Percentiles rank a stretch among this genome's conserved stretches.
Conservation (phyloP, 2,797 vertebrate genomes). For the Rhadinocentrus ornatus region DNA sequence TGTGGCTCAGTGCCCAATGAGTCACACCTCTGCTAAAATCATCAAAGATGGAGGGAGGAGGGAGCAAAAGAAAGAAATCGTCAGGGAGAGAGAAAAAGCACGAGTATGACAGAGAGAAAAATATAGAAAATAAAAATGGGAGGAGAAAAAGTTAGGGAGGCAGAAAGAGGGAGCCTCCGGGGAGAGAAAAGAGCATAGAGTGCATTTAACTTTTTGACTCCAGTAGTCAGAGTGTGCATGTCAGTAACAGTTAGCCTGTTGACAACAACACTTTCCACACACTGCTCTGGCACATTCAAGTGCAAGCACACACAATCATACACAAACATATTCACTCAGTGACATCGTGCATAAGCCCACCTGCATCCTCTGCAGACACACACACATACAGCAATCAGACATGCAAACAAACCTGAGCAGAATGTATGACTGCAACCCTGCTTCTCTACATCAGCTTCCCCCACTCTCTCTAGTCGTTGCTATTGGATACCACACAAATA, state of each 20-base stretch:
- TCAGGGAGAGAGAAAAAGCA: constrained; percentile 76
- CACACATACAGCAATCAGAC: constrained; percentile 71
- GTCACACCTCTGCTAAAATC: constrained; percentile 87
- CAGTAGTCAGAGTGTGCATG: constrained; percentile 82
- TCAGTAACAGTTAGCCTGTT: constrained; percentile 81
- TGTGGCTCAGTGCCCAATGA: constrained; percentile 83
- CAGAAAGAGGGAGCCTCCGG: constrained; percentile 73
- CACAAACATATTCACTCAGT: constrained; percentile 56
- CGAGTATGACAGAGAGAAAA: constrained; percentile 79
- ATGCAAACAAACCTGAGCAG: constrained; percentile 75
- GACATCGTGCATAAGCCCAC: constrained; percentile 67
- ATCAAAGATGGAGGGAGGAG: constrained; percentile 80
- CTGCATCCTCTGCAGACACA: constrained; percentile 60
- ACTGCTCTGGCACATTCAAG: constrained; percentile 44
- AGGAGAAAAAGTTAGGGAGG: constrained; percentile 73
- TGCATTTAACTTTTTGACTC: constrained; percentile 84
- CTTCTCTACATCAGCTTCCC: constrained; percentile 77
- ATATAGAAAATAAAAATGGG: constrained; percentile 80
- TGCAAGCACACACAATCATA: constrained; percentile 37
- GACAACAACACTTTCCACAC: constrained; percentile 79
- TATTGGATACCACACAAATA: constrained; percentile 85
- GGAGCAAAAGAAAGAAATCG: constrained; percentile 75
- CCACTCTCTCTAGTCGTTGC: constrained; percentile 77
- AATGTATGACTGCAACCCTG: constrained; percentile 75
- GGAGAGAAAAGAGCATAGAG: constrained; percentile 81